Base-by-base conservation (phyloP, 1,140 invertebrate genomes). In the Meloidogyne floridensis region DNA sequence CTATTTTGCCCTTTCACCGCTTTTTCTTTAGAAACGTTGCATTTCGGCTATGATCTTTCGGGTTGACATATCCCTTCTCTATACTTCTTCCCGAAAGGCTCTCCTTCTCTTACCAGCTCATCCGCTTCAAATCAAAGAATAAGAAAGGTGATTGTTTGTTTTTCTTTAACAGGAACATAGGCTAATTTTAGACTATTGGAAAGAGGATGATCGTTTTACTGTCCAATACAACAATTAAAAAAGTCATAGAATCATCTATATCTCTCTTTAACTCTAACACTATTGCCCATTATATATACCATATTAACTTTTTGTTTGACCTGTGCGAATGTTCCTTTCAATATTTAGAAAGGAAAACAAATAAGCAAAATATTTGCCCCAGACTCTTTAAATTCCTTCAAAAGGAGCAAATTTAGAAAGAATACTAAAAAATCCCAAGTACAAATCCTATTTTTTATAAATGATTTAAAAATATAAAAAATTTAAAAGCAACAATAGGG, bases 161-260 rank as follows among this genome's bases (percentile, higher is more conserved):
- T n/a, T 65, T 65, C 13, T 18, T 47, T 65, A 65, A 65, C 59
- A 65, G 59, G 59, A 65, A 65, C 15, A 65, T 4, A n/a, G n/a
- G n/a, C 59, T 65, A 65, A 65, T 65, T 65, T 65, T 65, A 65
- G 59, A n/a, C n/a, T n/a, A 65, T 65, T 65, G n/a, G n/a, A 7
- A n/a, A 65, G 5, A n/a, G 15, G 3, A 8, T 65, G 59, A 65
- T 65, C 59, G 4, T 6, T 8, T 65, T 47, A 47, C 47, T 47
- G 47, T 47, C 47, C 47, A 47, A 47, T 47, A 47, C 47, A 47
- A 47, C 4, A 47, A 47, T 47, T 47, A 6, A 47, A 47, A 47
- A 47, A 47, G 47, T 47, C 47, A 47, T 47, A 47, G 7, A 47
- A 47, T 47, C 47, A 47, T 47, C 47, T 47, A 47, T 47, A 4